Conservation (phyloP, 2,797 vertebrate genomes). For the Fringilla coelebs region DNA sequence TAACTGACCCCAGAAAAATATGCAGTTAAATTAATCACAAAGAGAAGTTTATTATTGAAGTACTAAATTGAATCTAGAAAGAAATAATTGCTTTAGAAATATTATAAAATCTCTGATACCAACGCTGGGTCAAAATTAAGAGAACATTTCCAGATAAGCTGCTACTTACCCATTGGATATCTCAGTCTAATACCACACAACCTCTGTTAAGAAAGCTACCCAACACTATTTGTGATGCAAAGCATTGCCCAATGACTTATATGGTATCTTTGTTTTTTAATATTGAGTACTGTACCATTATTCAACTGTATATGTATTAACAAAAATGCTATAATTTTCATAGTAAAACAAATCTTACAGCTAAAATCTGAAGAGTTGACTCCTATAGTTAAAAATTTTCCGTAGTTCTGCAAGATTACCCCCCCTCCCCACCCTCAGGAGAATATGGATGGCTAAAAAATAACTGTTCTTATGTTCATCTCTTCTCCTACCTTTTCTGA, state of each 20-base stretch:
- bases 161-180: background rate
- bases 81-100: background rate
- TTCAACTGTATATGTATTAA: background rate
- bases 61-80: background rate
- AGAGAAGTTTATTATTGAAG: background rate
- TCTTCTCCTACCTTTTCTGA: slow-evolving; percentile 80
- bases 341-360: slow-evolving; percentile 11
- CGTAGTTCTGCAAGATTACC: slow-evolving; percentile 26
- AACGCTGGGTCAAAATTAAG: background rate
- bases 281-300: background rate
- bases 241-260: background rate
- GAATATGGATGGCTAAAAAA: slow-evolving; percentile 36
- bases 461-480: slow-evolving; percentile 49
- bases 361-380: background rate
- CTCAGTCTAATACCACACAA: slow-evolving; percentile 21
- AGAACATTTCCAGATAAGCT: background rate
- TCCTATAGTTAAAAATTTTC: background rate
- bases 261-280: background rate
- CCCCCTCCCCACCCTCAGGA: background rate
- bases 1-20: background rate
- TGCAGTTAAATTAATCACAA: background rate
- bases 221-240: slow-evolving; percentile 4
- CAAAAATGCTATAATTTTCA: slow-evolving; percentile 40
- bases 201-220: background rate
- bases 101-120: background rate